These are phyloP conservation scores for Zaprionus inermis DNA, from an alignment of 1,140 invertebrate species.

Conservation along the genomic window DNA sequence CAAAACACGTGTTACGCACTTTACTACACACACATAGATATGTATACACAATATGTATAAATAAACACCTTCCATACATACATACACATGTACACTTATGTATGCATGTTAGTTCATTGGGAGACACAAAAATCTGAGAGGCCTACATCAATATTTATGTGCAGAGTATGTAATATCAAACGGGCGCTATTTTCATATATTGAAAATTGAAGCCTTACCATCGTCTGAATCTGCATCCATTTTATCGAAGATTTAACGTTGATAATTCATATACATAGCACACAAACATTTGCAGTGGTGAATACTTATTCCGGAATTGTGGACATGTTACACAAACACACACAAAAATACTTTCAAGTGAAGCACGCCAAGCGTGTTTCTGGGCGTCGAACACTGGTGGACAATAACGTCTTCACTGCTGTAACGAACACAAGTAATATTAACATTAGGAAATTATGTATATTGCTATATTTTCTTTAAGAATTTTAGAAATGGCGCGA, in stretches of 20 bases:
- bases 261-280: neutral
- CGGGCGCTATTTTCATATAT: constrained; percentile 10
- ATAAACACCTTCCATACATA: neutral
- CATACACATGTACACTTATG: neutral
- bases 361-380: constrained; percentile 29
- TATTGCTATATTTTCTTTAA: constrained; percentile 24
- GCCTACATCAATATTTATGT: neutral
- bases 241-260: constrained; percentile 14
- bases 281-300: constrained; percentile 28
- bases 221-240: constrained; percentile 42
- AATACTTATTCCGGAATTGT: constrained; percentile 21
- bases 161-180: constrained; percentile 6
- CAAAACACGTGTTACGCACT: constrained; percentile 36
- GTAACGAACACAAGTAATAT: constrained; percentile 1
- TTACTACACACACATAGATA: constrained; percentile 3
- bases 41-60: neutral
- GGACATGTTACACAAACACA: constrained; percentile 27
- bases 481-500: constrained; percentile 32
- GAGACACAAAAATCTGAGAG: neutral
- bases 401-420: neutral
- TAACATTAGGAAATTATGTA: neutral
- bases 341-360: constrained; percentile 7
- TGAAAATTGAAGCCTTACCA: constrained; percentile 21
- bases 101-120: neutral
- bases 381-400: constrained; percentile 5